Conservation (phyloP, 1,140 invertebrate species). For the Agrypnia vestita region DNA sequence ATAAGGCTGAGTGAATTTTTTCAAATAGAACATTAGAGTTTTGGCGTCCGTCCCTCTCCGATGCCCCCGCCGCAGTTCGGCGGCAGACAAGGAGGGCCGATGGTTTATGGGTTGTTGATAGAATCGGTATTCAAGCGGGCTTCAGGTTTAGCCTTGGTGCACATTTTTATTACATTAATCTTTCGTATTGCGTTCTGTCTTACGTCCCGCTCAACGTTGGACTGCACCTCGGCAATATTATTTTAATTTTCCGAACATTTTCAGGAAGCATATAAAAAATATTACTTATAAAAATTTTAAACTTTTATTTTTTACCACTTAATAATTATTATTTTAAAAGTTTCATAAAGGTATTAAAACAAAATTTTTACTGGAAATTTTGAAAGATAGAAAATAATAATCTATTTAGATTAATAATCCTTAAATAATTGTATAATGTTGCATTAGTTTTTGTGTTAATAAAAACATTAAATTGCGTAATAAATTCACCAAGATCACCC, state of each 20-base stretch:
- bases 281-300: too few relatives aligned
- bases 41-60: conserved; percentile 71
- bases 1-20: conserved; percentile 60
- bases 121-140: conserved; percentile 71
- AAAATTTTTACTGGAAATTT: too few relatives aligned
- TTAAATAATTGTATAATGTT: too few relatives aligned
- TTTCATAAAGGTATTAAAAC: too few relatives aligned
- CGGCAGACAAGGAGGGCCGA: conserved; percentile 73
- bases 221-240: conserved; percentile 15
- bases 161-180: conserved; percentile 68
- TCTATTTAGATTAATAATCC: too few relatives aligned
- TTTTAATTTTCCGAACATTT: background rate
- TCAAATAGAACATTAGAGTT: conserved; percentile 72
- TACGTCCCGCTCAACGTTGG: conserved; percentile 54
- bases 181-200: conserved; percentile 61
- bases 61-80: conserved; percentile 63
- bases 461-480: too few relatives aligned
- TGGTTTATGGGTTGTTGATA: conserved; percentile 74
- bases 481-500: too few relatives aligned
- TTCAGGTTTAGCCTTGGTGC: conserved; percentile 68
- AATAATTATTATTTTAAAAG: too few relatives aligned
- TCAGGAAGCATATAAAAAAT: too few relatives aligned
- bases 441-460: too few relatives aligned
- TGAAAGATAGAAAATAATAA: too few relatives aligned
- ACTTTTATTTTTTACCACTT: too few relatives aligned